phyloP scores from a whole-genome alignment of 2,888 invertebrate genomes.

The Liodrosophila aerea region DNA sequence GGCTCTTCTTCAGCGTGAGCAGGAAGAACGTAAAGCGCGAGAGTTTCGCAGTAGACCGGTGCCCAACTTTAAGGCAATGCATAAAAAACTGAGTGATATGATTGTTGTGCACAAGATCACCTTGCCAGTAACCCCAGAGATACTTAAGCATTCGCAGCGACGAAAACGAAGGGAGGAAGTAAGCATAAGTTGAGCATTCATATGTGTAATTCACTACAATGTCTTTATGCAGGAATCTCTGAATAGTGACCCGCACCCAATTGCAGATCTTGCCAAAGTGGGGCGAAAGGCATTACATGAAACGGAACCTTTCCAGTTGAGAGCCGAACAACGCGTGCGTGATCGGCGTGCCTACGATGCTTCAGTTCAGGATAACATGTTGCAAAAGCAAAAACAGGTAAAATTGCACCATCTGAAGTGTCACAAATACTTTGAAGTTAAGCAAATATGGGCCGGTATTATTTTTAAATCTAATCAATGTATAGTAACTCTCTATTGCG shows the following conservation, averaged over 20 bases:
- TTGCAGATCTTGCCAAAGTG: constrained; percentile 12
- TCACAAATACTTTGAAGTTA: no score
- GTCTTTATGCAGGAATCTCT: no score
- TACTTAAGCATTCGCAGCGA: constrained; percentile 74
- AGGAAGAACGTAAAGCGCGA: constrained; percentile 78
- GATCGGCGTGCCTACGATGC: constrained; percentile 79
- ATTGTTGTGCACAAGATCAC: constrained; percentile 64
- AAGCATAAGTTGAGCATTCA: constrained; percentile 7
- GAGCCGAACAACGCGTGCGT: constrained; percentile 72
- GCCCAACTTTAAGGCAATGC: constrained; percentile 70
- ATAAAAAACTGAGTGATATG: constrained; percentile 45
- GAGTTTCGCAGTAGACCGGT: constrained; percentile 80
- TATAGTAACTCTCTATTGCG: no score
- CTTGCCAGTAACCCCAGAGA: constrained; percentile 73
- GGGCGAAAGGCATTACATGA: constrained; percentile 48
- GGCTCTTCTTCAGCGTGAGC: constrained; percentile 52
- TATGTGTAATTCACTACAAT: no score
- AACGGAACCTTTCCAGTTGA: constrained; percentile 76
- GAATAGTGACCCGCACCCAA: no score
- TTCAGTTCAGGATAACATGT: constrained; percentile 49
- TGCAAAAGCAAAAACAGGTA: constrained; percentile 79
- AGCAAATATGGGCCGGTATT: no score
- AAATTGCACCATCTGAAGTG: no score
- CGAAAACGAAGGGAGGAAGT: constrained; percentile 56
- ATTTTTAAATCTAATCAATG: no score